Percentiles rank a stretch among this genome's conserved stretches.
phyloP scores from a whole-genome alignment of 2,113 vertebrate species.

The Opisthocomus hoazin region DNA sequence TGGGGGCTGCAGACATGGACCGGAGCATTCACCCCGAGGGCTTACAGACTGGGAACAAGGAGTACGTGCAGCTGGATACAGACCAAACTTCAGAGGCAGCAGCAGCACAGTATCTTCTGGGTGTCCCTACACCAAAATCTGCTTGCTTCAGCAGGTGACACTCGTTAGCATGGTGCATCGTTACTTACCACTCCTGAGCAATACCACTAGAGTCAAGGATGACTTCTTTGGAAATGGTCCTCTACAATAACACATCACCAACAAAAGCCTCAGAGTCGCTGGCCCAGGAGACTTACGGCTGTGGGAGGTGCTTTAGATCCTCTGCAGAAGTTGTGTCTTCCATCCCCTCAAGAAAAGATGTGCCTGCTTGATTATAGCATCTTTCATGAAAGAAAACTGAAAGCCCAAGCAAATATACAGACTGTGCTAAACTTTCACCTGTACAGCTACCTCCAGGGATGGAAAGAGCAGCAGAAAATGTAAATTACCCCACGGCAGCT shows the following conservation, averaged over 20 bases:
- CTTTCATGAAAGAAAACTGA: background rate
- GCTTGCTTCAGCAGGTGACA: background rate
- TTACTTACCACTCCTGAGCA: fast-evolving
- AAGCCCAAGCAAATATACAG: background rate
- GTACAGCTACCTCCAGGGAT: background rate
- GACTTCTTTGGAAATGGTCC: background rate
- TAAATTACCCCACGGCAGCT: background rate
- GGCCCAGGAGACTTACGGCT: background rate
- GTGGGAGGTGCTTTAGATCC: background rate
- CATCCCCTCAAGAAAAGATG: background rate
- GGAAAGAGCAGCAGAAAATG: background rate
- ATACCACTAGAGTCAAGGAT: background rate
- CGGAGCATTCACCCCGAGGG: background rate
- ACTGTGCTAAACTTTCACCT: background rate
- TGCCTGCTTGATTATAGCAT: background rate
- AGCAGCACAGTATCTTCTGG: background rate
- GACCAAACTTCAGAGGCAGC: background rate
- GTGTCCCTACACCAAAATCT: background rate
- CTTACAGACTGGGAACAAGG: background rate
- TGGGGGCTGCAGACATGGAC: background rate
- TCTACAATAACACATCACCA: background rate
- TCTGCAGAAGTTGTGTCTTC: background rate
- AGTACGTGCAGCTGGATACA: background rate
- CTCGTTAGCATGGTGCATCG: background rate
- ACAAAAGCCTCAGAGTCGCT: background rate